phyloP scores from a whole-genome alignment of 2,113 vertebrate genomes.

The Aplodontia rufa region DNA sequence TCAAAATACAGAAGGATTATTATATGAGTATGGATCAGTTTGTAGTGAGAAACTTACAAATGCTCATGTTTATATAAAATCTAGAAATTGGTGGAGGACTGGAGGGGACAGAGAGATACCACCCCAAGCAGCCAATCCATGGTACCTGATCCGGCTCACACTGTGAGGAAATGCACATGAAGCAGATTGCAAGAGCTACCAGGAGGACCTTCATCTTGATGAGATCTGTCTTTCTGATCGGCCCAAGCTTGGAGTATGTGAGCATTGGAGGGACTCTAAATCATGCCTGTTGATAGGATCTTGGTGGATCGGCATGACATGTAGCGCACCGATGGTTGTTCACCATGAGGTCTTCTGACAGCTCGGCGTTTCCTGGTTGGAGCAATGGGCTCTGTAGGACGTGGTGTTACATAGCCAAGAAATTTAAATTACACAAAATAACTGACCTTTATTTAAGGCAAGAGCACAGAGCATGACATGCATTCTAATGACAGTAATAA shows the following conservation, averaged over 20 bases:
- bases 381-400: accelerated
- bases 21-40: not conserved
- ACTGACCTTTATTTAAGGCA: no score
- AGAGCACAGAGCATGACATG: accelerated
- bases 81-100: not conserved
- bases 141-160: not conserved
- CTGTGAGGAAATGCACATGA: not conserved
- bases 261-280: no score
- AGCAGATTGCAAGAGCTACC: not conserved
- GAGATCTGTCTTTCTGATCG: not conserved
- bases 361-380: not conserved
- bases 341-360: no score
- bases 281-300: not conserved
- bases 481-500: no score
- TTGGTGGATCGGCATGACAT: no score
- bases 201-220: not conserved
- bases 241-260: no score
- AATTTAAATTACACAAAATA: not conserved
- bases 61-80: not conserved
- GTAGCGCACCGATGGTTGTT: no score
- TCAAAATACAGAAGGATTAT: not conserved
- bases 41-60: not conserved
- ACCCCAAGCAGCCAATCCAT: no score
- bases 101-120: not conserved
- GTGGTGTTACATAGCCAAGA: no score